These are phyloP conservation scores for Stercorarius parasiticus DNA, from an alignment of 2,113 vertebrate species.

Conservation along the genomic window DNA sequence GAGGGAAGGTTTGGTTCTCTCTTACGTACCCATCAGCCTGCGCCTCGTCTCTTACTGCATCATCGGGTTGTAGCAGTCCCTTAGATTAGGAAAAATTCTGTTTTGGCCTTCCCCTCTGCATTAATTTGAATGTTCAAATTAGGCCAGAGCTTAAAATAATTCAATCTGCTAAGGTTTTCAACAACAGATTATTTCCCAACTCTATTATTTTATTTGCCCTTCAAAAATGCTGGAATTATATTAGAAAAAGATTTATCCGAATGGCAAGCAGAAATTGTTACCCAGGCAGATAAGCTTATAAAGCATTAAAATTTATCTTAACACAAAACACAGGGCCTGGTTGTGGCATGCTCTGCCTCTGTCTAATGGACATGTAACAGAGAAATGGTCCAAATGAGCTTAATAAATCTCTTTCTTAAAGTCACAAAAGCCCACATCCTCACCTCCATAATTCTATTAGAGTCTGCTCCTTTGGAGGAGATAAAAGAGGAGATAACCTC, in stretches of 20 bases:
- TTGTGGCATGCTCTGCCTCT: not conserved
- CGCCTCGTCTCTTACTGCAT: not conserved
- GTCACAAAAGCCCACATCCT: constrained; percentile 53
- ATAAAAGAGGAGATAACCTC: constrained; percentile 59
- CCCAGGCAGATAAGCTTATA: constrained; percentile 5
- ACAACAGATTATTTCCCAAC: not conserved
- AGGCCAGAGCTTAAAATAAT: not conserved
- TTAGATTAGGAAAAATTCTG: not conserved
- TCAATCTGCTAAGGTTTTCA: not conserved
- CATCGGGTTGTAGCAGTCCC: not conserved
- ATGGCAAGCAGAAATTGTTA: constrained; percentile 14
- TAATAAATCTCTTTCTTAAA: constrained; percentile 56
- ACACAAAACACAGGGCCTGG: not conserved
- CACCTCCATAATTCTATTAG: constrained; percentile 56
- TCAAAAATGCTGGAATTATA: not conserved
- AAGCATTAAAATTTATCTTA: constrained; percentile 28
- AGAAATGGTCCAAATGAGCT: constrained; percentile 38
- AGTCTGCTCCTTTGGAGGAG: constrained; percentile 31
- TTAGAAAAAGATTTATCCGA: not conserved
- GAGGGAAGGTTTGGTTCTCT: not conserved
- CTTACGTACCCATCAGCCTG: not conserved
- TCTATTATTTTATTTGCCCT: constrained; percentile 16
- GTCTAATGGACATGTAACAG: constrained; percentile 1
- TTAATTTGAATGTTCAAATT: not conserved
- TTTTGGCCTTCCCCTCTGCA: not conserved